phyloP scores from a whole-genome alignment of 2,888 invertebrate species.

The Schizotus pectinicornis region DNA sequence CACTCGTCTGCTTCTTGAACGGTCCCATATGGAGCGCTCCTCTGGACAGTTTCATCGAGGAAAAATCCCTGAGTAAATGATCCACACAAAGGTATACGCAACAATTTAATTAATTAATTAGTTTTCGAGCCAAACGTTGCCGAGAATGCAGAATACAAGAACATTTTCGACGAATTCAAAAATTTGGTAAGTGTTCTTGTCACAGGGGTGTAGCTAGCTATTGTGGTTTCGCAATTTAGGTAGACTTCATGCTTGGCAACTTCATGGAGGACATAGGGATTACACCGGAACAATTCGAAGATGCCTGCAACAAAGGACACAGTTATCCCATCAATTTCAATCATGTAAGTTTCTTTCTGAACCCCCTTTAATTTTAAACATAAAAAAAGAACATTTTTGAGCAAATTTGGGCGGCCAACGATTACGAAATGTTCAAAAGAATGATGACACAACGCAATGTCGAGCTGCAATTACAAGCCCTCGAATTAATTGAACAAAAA shows the following conservation, averaged over 20 bases:
- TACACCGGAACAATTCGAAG: constrained; percentile 84
- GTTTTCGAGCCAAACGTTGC: constrained; percentile 84
- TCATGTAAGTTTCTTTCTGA: constrained; percentile 54
- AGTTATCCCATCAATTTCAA: constrained; percentile 63
- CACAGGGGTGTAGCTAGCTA: background rate
- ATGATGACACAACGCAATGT: constrained; percentile 95
- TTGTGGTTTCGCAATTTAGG: constrained; percentile 57
- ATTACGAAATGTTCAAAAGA: constrained; percentile 85
- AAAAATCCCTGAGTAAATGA: constrained; percentile 85
- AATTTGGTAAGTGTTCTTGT: constrained; percentile 73
- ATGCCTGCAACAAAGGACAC: constrained; percentile 69
- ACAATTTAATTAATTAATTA: constrained; percentile 51
- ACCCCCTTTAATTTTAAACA: constrained; percentile 3
- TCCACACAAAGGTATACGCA: background rate
- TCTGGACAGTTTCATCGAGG: constrained; percentile 88
- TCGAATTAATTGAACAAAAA: constrained; percentile 82
- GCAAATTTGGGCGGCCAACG: constrained; percentile 93
- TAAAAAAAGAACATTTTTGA: constrained; percentile 65
- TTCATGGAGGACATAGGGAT: constrained; percentile 94
- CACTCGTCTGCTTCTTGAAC: constrained; percentile 86
- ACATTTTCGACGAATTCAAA: constrained; percentile 85
- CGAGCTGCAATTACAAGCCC: constrained; percentile 86
- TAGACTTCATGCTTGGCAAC: constrained; percentile 88
- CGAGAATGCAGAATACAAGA: constrained; percentile 74
- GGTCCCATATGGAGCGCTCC: constrained; percentile 94